Base-by-base conservation (phyloP, 2,888 invertebrate species). In the Hydraecia micacea region DNA sequence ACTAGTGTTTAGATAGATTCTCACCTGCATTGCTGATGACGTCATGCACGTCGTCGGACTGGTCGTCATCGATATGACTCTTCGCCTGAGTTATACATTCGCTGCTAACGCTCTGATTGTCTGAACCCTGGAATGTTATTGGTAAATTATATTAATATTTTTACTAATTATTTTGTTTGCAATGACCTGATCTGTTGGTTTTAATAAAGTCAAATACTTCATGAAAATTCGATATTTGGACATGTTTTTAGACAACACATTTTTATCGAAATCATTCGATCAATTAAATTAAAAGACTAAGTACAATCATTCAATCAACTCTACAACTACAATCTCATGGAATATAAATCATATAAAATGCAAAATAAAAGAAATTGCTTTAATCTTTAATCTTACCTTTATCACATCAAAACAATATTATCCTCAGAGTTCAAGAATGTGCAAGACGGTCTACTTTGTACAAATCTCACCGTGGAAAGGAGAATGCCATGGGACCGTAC, bases 21-120 rank as follows among this genome's bases (percentile, higher is more conserved):
- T 81, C 9, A 96, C 96, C 96, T 79, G 94, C 94, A 82, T 94
- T 95, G 36, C 91, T 91, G 83, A 95, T 91, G 28, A 90, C 89
- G 73, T 96, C 95, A 62, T 89, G 92, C 0, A 83, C 85, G 28
- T 93, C 93, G 75, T 93, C 93, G 0, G 83, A 75, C 11, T 87
- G 88, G 2, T 95, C 95, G 52, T 92, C 94, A 32, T 92, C 93
- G 73, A 83, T 81, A 46, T 89, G 91, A 70, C 90, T 90, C 86
- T 94, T 94, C 62, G 95, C 91, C 28, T 95, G 94, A 11, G 94
- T 94, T 7, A 93, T 90, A 84, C 96, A 96, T 88, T 97, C 97
- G 94, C 97, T 97, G 91, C 96, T 96, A 49, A 96, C 95, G 92
- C 97, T 97, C 93, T 97, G 97, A 88, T 95, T 96, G 90, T 97